These are phyloP conservation scores for Marmota monax DNA, from an alignment of 2,113 vertebrate genomes.

Conservation along the genomic window DNA sequence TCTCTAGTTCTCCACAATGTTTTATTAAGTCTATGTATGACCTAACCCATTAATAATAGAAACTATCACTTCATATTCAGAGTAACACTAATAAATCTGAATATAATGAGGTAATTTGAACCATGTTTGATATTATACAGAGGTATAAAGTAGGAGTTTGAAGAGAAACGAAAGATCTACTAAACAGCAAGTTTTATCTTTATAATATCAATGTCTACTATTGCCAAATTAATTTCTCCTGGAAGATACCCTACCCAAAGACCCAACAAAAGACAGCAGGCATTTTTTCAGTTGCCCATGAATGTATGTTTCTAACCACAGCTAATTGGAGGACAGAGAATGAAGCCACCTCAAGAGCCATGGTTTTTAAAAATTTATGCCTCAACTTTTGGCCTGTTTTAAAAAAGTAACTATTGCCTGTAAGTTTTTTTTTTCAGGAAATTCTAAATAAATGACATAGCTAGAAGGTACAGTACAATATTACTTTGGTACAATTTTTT, in stretches of 20 bases:
- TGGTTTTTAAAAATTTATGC: constrained; percentile 2
- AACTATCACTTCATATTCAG: not conserved
- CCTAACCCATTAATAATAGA: constrained; percentile 12
- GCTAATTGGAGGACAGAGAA: not conserved
- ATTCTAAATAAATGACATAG: constrained; percentile 2
- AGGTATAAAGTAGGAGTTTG: not conserved
- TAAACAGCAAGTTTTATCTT: constrained; percentile 6
- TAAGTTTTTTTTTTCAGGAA: not conserved
- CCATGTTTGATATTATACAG: not conserved
- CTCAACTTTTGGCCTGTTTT: not conserved
- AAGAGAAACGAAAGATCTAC: not conserved
- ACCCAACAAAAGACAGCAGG: not conserved
- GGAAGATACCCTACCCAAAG: not conserved
- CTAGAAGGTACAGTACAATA: not conserved
- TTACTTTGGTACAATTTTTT: not conserved
- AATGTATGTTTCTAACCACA: not conserved
- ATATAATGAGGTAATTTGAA: not conserved
- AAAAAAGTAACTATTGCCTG: not conserved
- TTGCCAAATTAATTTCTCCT: not conserved
- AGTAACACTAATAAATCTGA: not conserved
- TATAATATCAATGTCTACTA: not conserved
- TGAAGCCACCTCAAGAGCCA: not conserved
- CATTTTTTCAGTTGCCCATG: constrained; percentile 23
- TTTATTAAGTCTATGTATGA: constrained; percentile 24
- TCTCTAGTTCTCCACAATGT: not conserved